Percentiles rank a stretch among this genome's conserved stretches.
Evolutionary conservation across 2,797 vertebrate species (phyloP).

Genomic region (Arnoldichthys spilopterus): DNA sequence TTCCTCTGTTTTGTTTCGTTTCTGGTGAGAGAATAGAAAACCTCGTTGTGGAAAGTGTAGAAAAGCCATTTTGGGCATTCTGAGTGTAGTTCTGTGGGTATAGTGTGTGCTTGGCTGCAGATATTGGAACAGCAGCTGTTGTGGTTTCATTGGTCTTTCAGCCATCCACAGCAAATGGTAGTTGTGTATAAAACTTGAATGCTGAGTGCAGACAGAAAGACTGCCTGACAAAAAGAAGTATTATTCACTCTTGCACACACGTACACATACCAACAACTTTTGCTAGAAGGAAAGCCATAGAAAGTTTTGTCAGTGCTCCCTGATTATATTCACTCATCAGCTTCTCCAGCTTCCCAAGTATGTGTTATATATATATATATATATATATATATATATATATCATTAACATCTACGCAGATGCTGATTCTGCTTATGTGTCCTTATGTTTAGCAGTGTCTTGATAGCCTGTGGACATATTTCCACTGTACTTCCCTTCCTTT

Average conservation of each 20-base stretch:
- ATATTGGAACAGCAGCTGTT: neutral
- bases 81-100: neutral
- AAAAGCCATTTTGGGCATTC: neutral
- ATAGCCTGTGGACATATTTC: neutral
- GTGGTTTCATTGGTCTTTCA: neutral
- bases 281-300: neutral
- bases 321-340: too few species aligned
- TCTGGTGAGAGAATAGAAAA: conserved; percentile 5
- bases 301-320: too few species aligned
- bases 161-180: neutral
- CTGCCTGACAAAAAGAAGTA: conserved; percentile 24
- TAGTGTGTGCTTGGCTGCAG: neutral
- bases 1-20: conserved; percentile 10
- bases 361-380: too few species aligned
- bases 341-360: too few species aligned
- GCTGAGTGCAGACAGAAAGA: conserved; percentile 8
- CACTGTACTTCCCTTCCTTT: neutral
- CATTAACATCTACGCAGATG: neutral
- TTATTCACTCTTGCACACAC: neutral
- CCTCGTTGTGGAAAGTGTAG: neutral
- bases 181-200: conserved; percentile 34
- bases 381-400: too few species aligned
- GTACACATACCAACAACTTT: neutral
- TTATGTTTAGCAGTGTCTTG: neutral
- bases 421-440: neutral